Conservation (phyloP, 2,888 invertebrate genomes). For the Nyleta sp. region DNA sequence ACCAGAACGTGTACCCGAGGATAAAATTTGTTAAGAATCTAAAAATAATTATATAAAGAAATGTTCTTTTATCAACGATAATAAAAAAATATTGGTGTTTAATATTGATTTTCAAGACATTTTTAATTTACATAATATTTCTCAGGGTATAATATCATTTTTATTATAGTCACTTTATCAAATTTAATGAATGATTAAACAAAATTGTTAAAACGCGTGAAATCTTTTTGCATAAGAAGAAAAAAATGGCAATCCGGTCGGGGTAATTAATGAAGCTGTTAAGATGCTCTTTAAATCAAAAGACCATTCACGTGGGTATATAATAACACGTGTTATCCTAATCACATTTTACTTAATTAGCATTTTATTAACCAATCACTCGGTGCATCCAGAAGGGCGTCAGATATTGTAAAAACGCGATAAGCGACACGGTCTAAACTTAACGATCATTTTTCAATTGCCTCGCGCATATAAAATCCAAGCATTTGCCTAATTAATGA, state of each 20-base stretch:
- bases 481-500: no score
- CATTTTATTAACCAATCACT: slow-evolving; percentile 26
- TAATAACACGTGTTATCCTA: slow-evolving; percentile 16
- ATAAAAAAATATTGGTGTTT: no score
- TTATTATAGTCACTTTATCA: no score
- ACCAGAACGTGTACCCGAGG: no score
- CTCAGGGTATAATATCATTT: no score
- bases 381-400: slow-evolving; percentile 14
- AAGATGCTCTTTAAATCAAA: slow-evolving; percentile 33
- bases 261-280: slow-evolving; percentile 28
- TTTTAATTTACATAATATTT: no score
- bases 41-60: no score
- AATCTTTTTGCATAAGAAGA: slow-evolving; percentile 3
- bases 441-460: slow-evolving; percentile 10
- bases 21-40: no score
- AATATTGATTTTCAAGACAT: no score
- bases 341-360: slow-evolving; percentile 37
- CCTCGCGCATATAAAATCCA: no score
- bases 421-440: slow-evolving; percentile 6
- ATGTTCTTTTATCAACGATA: no score
- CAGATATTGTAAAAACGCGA: slow-evolving; percentile 9
- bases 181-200: slow-evolving; percentile 6
- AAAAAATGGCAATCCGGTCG: background rate
- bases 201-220: background rate
- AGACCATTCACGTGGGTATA: slow-evolving; percentile 1